Evolutionary conservation across 2,113 vertebrate genomes (phyloP), one percentile per base, ranked within the genome.

Genomic region (Aspidoscelis tigris): DNA sequence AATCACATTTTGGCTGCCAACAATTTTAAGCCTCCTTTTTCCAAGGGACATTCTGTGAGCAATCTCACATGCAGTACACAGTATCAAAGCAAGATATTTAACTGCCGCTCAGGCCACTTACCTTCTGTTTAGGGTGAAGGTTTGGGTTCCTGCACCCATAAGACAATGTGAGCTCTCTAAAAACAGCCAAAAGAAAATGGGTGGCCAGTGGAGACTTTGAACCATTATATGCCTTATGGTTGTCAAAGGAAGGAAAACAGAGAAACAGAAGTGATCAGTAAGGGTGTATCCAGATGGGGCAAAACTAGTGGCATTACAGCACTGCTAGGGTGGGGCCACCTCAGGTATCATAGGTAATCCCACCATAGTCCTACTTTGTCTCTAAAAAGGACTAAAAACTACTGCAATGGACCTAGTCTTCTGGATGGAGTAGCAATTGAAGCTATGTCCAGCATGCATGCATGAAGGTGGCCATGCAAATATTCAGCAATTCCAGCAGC

Each of bases 81-180:
- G 41, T 74, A 1, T 7, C 64, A 43, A 0, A 61, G 26, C 43
- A 69, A 77, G 12, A 1, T 0, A 20, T 41, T 94, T 50, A 50
- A 5, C 47, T 50, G 58, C 58, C 18, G 14, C 58, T 61, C 18
- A 61, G 18, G 18, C 4, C 58, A 61, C 58, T 61, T 92, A 98
- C 98, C 96, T 96, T 86, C 68, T 91, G 89, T 26, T 87, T 97
- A 9, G 96, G 98, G 33, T 93, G 96, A 73, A 96, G 90, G 82
- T 0, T 84, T 0, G 12, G 16, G 53, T 94, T 91, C 0, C 1
- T 8, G 14, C 80, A 75, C 77, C 90, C 82, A 64, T 97, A 97
- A 7, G 97, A 89, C 68, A 89, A 78, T n/a, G 98, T 95, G 85
- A 99, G 94, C 91, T 99, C 98, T 90, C 96, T 96, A 92, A 97